Evolutionary conservation across 2,888 invertebrate genomes (phyloP).

Genomic region (Heliconius ismenius): DNA sequence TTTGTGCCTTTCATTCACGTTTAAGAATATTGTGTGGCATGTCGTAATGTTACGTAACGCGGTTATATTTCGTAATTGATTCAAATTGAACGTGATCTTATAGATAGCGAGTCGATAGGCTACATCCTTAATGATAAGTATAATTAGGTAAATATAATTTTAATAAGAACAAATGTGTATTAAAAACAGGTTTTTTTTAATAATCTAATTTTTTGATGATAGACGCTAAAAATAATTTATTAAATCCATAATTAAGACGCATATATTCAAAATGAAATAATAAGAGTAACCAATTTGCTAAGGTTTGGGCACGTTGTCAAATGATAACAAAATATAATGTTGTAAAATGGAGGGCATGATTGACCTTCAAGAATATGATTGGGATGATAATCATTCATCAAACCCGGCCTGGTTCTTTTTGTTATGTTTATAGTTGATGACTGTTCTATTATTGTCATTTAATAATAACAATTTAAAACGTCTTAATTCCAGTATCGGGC

Average conservation of each 20-base stretch:
- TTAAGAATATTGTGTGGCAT: not conserved
- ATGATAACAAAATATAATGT: not conserved
- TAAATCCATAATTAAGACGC: too few species aligned
- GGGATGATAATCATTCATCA: too few species aligned
- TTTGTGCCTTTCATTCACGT: constrained; percentile 13
- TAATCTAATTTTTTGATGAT: too few species aligned
- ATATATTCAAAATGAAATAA: not conserved
- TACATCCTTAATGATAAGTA: not conserved
- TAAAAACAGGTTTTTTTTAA: too few species aligned
- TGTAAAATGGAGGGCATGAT: not conserved
- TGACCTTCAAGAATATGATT: not conserved
- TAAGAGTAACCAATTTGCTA: not conserved
- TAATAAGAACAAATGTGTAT: not conserved
- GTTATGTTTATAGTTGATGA: too few species aligned
- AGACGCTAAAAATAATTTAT: too few species aligned
- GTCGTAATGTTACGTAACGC: not conserved
- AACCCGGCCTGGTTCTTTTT: too few species aligned
- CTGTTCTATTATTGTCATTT: too few species aligned
- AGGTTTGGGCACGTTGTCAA: not conserved
- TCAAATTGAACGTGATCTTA: not conserved
- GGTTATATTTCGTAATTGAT: constrained; percentile 1
- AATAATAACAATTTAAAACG: too few species aligned
- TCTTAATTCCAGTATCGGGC: constrained; percentile 61
- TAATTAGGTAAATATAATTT: not conserved
- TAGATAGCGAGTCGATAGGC: not conserved